Evolutionary conservation across 1,140 invertebrate genomes (phyloP).

Genomic region (Himalopsyche phryganea): DNA sequence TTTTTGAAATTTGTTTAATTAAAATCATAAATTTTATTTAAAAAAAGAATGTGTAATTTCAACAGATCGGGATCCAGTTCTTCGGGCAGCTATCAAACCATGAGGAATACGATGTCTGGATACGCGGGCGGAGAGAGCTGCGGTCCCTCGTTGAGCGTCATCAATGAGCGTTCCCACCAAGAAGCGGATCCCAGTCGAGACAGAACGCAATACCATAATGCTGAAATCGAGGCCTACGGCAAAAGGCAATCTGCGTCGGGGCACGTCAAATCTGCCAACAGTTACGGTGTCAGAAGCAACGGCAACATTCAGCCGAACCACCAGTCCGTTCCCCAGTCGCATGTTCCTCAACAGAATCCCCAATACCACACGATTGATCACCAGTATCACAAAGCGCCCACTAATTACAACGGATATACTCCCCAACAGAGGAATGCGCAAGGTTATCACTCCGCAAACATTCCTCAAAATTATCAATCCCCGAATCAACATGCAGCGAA

Average conservation of each 20-base stretch:
- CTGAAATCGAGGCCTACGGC: constrained; percentile 39
- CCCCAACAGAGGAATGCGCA: constrained; percentile 41
- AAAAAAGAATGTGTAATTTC: constrained; percentile 36
- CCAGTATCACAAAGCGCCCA: constrained; percentile 47
- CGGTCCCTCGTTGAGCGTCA: constrained; percentile 32
- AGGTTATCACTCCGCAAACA: constrained; percentile 31
- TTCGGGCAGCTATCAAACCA: constrained; percentile 45
- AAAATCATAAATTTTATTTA: constrained; percentile 9
- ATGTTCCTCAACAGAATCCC: constrained; percentile 35
- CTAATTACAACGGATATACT: constrained; percentile 44
- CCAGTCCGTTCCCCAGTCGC: constrained; percentile 36
- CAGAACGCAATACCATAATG: constrained; percentile 44
- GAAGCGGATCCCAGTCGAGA: constrained; percentile 38
- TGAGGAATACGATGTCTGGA: constrained; percentile 48
- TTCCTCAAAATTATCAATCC: constrained; percentile 32
- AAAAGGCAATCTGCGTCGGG: constrained; percentile 38
- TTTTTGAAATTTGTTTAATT: too few relatives aligned
- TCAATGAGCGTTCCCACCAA: constrained; percentile 28
- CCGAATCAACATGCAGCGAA: constrained; percentile 14
- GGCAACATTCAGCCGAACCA: constrained; percentile 40
- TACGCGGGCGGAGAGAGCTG: constrained; percentile 38
- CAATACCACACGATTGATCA: constrained; percentile 46
- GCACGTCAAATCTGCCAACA: constrained; percentile 35
- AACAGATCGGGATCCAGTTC: constrained; percentile 53
- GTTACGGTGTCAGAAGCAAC: constrained; percentile 36